phyloP scores from a whole-genome alignment of 2,113 vertebrate genomes.

The Hydrochoerus hydrochaeris region DNA sequence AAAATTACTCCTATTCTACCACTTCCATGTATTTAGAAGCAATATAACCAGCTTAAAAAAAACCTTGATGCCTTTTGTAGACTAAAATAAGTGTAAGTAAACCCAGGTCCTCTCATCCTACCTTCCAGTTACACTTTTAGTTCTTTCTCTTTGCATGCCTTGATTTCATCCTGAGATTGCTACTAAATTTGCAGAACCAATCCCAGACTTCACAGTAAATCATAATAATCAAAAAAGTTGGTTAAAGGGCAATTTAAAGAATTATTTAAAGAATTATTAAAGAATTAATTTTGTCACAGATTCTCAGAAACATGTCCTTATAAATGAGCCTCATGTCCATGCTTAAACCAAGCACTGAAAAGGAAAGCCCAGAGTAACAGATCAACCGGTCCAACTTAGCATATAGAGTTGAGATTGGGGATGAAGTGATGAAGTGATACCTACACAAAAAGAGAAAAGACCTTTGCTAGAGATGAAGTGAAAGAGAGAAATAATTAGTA shows the following conservation, averaged over 20 bases:
- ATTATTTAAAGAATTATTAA: no score
- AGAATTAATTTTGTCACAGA: not conserved
- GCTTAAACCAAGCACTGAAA: not conserved
- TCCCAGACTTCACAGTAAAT: not conserved
- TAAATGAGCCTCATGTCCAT: not conserved
- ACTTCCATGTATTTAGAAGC: slow-evolving; percentile 23
- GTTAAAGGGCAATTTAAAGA: not conserved
- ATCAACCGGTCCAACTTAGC: not conserved
- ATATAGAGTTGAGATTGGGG: not conserved
- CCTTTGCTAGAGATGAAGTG: not conserved
- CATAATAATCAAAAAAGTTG: not conserved
- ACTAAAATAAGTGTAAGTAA: slow-evolving; percentile 13
- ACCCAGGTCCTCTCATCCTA: not conserved
- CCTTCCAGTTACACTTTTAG: not conserved
- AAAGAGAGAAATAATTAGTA: not conserved
- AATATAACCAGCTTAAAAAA: not conserved
- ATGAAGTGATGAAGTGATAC: not conserved
- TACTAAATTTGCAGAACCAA: not conserved
- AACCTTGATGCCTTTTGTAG: not conserved
- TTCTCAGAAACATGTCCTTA: not conserved
- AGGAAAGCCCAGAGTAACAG: not conserved
- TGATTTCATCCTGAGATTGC: slow-evolving; percentile 15
- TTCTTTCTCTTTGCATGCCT: not conserved
- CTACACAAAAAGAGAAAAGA: not conserved
- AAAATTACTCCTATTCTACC: slow-evolving; percentile 22